Conservation (phyloP, 2,113 vertebrate species). For the Hemichromis elongatus region DNA sequence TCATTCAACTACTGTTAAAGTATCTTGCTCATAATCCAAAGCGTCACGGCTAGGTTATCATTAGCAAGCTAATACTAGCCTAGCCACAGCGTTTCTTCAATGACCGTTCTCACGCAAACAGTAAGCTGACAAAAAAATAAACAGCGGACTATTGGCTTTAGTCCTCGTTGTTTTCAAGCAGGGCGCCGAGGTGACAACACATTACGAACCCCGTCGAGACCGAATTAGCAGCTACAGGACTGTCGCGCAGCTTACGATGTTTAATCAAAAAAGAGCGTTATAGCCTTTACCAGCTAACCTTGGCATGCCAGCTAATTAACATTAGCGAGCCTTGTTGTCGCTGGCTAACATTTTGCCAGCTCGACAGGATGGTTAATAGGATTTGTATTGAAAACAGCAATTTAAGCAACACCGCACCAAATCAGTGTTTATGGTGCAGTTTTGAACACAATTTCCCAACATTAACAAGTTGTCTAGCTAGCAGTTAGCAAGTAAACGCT, state of each 20-base stretch:
- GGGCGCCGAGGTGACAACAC: neutral
- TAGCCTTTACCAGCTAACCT: conserved; percentile 46
- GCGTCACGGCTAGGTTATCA: conserved; percentile 1
- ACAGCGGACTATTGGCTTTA: neutral
- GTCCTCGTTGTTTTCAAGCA: too few relatives aligned
- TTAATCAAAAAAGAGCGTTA: conserved; percentile 53
- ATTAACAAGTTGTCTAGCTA: conserved; percentile 24
- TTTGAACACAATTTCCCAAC: neutral
- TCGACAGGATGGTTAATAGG: neutral
- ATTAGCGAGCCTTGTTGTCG: conserved; percentile 44
- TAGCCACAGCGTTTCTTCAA: conserved; percentile 37
- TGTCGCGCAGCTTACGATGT: conserved; percentile 51
- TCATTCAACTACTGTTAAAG: neutral
- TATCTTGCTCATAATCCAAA: neutral
- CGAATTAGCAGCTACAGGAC: neutral
- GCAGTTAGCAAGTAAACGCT: conserved; percentile 29
- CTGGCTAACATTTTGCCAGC: conserved; percentile 27
- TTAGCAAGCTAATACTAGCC: conserved; percentile 47
- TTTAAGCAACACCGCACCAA: neutral
- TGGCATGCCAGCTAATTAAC: conserved; percentile 54
- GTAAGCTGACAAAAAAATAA: conserved; percentile 3
- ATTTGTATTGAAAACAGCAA: neutral
- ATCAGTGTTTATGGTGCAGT: neutral
- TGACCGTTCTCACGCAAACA: conserved; percentile 11
- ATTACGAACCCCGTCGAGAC: neutral